phyloP scores from a whole-genome alignment of 2,113 vertebrate genomes.

The Cercopithecus mona region DNA sequence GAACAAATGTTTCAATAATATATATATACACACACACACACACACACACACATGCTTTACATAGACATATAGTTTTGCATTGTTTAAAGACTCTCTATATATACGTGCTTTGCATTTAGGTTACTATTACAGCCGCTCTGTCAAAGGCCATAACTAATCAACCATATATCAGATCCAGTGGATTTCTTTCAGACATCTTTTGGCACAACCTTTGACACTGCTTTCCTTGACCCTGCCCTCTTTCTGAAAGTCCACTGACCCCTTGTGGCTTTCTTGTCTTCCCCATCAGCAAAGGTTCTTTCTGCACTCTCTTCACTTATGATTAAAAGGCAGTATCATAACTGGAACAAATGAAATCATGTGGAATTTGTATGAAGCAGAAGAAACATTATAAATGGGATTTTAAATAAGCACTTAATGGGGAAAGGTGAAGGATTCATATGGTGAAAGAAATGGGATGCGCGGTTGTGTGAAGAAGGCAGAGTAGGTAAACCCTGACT shows the following conservation, averaged over 20 bases:
- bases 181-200: background rate
- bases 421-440: background rate
- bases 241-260: background rate
- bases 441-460: background rate
- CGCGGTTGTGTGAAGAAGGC: background rate
- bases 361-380: background rate
- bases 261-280: background rate
- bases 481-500: background rate
- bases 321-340: background rate
- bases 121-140: background rate
- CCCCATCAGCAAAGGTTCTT: background rate
- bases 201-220: background rate
- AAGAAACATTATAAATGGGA: background rate
- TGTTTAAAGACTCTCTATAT: background rate
- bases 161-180: background rate
- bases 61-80: background rate
- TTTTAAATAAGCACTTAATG: background rate
- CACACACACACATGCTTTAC: background rate
- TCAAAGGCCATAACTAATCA: background rate
- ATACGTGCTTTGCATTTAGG: background rate
- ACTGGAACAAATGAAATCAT: background rate
- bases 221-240: background rate
- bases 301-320: background rate
- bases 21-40: accelerated
- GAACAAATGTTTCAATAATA: background rate